Evolutionary conservation across 2,888 invertebrate genomes (phyloP).

Genomic region (Rhingia campestris): DNA sequence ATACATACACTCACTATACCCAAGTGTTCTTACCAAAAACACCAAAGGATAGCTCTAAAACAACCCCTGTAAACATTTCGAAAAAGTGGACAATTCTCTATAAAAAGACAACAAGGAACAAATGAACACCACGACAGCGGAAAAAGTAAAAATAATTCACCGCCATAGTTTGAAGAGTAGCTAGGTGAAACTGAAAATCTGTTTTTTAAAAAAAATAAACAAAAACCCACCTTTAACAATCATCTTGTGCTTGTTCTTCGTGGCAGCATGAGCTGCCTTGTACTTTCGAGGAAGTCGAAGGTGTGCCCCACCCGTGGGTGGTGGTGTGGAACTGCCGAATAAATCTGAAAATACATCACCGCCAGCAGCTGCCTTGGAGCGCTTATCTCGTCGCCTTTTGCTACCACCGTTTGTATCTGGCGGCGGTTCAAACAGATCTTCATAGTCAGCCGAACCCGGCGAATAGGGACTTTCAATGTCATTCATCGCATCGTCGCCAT

Average conservation of each 20-base stretch:
- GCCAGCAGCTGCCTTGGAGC: conserved; percentile 25
- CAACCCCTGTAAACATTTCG: conserved; percentile 30
- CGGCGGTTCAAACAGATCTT: conserved; percentile 93
- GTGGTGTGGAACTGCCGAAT: conserved; percentile 85
- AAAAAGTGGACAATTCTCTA: conserved; percentile 21
- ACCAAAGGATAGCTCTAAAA: not conserved
- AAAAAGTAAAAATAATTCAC: conserved; percentile 28
- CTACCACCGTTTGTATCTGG: conserved; percentile 77
- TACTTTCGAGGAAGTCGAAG: conserved; percentile 76
- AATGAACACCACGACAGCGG: conserved; percentile 55
- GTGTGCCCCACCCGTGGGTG: conserved; percentile 76
- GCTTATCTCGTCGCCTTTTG: conserved; percentile 75
- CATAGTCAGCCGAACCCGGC: conserved; percentile 94
- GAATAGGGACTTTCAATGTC: conserved; percentile 94
- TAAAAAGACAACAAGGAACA: conserved; percentile 54
- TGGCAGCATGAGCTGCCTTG: conserved; percentile 56
- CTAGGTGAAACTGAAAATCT: not conserved
- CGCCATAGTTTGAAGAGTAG: not conserved
- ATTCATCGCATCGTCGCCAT: conserved; percentile 83
- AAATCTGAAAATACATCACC: conserved; percentile 86
- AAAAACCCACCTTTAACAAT: conserved; percentile 81
- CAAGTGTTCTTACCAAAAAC: conserved; percentile 56
- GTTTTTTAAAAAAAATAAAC: conserved; percentile 33
- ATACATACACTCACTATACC: not conserved
- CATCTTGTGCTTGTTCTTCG: conserved; percentile 78